These are phyloP conservation scores for Ochlodes sylvanus DNA, from an alignment of 2,888 invertebrate genomes.

Conservation along the genomic window DNA sequence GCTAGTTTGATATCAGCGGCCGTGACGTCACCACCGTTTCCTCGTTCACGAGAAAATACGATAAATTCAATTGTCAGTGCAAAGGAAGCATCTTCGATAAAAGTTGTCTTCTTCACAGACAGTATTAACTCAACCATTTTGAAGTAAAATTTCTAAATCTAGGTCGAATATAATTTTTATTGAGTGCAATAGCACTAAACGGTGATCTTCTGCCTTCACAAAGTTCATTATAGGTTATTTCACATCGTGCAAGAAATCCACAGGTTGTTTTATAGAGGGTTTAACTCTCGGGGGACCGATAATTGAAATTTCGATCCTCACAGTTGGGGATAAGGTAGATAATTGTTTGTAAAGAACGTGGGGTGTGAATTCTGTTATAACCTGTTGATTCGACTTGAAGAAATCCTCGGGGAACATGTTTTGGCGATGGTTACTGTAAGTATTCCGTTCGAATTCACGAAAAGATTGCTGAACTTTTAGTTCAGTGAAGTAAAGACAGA, in stretches of 20 bases:
- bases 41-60: conserved; percentile 59
- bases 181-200: conserved; percentile 22
- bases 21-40: conserved; percentile 76
- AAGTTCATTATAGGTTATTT: conserved; percentile 37
- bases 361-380: conserved; percentile 74
- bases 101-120: neutral
- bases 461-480: conserved; percentile 17
- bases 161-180: conserved; percentile 22
- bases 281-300: conserved; percentile 52
- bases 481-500: neutral
- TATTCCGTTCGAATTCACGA: conserved; percentile 46
- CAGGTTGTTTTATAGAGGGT: conserved; percentile 68
- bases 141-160: neutral
- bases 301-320: conserved; percentile 67
- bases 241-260: conserved; percentile 56
- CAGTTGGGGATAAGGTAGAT: conserved; percentile 63
- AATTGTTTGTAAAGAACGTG: conserved; percentile 58
- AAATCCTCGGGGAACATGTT: conserved; percentile 71
- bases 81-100: conserved; percentile 13
- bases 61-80: conserved; percentile 46
- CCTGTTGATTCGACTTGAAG: conserved; percentile 76
- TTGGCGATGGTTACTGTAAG: conserved; percentile 74
- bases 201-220: conserved; percentile 26
- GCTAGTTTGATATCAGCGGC: conserved; percentile 81
- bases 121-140: conserved; percentile 12